Base-by-base conservation (phyloP, 2,797 vertebrate genomes). In the Eleutherodactylus coqui region DNA sequence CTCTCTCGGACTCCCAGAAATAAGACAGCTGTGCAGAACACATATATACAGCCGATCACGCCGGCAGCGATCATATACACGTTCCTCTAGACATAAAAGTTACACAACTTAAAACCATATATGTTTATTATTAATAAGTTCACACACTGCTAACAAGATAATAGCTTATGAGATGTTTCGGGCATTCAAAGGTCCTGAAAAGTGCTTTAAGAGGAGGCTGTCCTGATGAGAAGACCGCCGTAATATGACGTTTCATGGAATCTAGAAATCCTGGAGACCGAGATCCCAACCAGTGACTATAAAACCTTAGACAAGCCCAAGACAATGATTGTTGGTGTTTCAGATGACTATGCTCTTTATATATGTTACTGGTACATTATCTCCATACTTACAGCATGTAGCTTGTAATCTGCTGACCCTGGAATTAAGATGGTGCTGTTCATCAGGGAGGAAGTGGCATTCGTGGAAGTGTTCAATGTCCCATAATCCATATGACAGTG, bases 31-130 rank as follows among this genome's bases (percentile, higher is more conserved):
- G 93, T 94, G 92, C 98, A 98, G 89, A 98, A 89, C 2, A 98
- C 91, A 84, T 98, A 99, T 32, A 96, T 93, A 70, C 93, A 90
- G 64, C 95, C 96, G 49, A 98, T 96, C 85, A 96, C 93, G 0
- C 96, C 95, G 0, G 97, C 97, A 51, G 98, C 97, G 10, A 96
- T 95, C 95, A 96, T 96, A 92, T 99, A 99, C 88, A 97, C 93
- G 88, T 95, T 94, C 86, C 93, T 95, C 98, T 99, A 82, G 29
- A 55, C 53, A 72, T 5, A 81, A 60, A 84, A n/a, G 38, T n/a
- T 2, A 58, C 9, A 55, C 14, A 34, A 51, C 4, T 29, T 21
- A 19, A 47, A 24, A 6, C 27, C 0, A 43, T 29, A 2, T n/a
- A 27, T 60, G 27, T 27, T 60, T n/a, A 27, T 8, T 27, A 13